Base-by-base conservation (phyloP, 2,797 vertebrate species). In the Pangasius macronema region DNA sequence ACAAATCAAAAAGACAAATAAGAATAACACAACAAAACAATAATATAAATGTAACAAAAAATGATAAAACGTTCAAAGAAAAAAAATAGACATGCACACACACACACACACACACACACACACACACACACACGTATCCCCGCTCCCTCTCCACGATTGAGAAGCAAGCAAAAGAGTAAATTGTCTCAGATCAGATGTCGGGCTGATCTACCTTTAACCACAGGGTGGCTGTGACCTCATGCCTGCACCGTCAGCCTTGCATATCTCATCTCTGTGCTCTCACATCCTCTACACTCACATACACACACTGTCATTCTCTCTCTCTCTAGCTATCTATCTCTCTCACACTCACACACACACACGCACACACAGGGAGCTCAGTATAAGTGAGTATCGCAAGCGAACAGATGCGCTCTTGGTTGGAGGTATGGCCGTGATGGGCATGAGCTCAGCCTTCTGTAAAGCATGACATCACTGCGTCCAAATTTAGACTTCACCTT, bases 231-330 rank as follows among this genome's bases (percentile, higher is more conserved):
- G 92, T 92, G 88, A 65, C 61, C 79, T 82, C 76, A 84, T 22
- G 30, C 46, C 83, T 36, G 24, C 70, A 22, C 76, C 77, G 86
- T 86, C 89, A 86, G 36, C 86, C 86, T 79, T 77, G 33, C 33
- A 91, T 87, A 91, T 93, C 87, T 93, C 92, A 92, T 93, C 93
- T 87, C 92, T 82, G 81, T 77, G 75, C 85, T 83, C 49, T 72
- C 76, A n/a, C n/a, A n/a, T n/a, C n/a, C n/a, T n/a, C n/a, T 18
- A 51, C 27, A 18, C 27, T 27, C 22, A 30, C 39, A 42, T 0
- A 33, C 67, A 72, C 42, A 24, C 7, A 24, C 72, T 11, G n/a
- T 85, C 36, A 55, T 55, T 59, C n/a, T 33, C 4, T 0, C 55
- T 0, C 76, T 70, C 65, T 72, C 82, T 13, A n/a, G 63, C 55